These are phyloP conservation scores for Musca vetustissima DNA, from an alignment of 1,140 invertebrate species.

Conservation along the genomic window DNA sequence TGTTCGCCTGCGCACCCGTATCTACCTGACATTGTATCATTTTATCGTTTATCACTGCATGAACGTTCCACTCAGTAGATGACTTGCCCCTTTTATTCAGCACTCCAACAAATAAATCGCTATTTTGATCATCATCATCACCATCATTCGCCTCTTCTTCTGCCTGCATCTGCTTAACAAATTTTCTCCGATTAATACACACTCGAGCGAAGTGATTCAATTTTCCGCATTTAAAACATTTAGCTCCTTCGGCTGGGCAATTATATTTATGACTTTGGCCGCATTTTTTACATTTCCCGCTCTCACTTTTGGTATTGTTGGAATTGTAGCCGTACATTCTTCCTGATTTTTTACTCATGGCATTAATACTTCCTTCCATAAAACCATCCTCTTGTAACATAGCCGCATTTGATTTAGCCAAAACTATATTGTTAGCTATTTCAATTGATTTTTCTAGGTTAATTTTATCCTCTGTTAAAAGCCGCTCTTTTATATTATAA, in stretches of 20 bases:
- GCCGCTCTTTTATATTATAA: slow-evolving; percentile 5
- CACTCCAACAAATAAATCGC: neutral
- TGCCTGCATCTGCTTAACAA: neutral
- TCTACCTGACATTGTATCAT: neutral
- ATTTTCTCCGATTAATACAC: neutral
- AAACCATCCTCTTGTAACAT: slow-evolving; percentile 25
- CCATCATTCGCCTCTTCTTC: neutral
- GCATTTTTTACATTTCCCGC: neutral
- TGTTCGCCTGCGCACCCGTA: neutral
- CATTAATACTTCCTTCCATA: slow-evolving; percentile 25
- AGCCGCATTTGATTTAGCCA: slow-evolving; percentile 6
- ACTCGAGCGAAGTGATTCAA: slow-evolving; percentile 4
- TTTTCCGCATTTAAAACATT: neutral
- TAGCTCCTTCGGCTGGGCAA: neutral
- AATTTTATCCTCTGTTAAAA: slow-evolving; percentile 22
- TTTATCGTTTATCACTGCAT: neutral
- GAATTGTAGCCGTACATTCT: neutral
- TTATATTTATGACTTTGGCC: neutral
- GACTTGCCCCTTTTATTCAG: neutral
- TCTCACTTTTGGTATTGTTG: neutral
- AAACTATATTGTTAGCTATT: slow-evolving; percentile 21
- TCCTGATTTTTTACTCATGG: neutral
- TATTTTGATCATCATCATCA: too few relatives aligned
- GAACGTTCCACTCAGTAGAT: neutral
- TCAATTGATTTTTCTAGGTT: slow-evolving; percentile 17